Base-by-base conservation (phyloP, 2,888 invertebrate species). In the Parapristionchus giblindavisi region DNA sequence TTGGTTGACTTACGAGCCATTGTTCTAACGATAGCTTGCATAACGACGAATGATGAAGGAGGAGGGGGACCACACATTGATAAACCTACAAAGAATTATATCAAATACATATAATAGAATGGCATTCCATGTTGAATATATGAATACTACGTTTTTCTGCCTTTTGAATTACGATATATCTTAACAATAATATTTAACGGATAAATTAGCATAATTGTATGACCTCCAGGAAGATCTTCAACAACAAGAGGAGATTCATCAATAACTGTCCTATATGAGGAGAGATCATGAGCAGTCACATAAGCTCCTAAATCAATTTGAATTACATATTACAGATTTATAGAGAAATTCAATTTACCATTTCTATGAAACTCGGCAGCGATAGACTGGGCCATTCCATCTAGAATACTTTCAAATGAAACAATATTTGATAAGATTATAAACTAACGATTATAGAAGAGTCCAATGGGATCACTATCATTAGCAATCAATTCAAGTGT, bases 1-100 rank as follows among this genome's bases (percentile, higher is more conserved):
- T 38, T 36, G 38, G 34, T 91, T 81, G 90, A 90, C 60, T 89
- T 77, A 4, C 90, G 91, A 74, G 90, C 89, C 71, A 97, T 90
- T 61, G 95, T 92, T 86, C 93, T 93, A 80, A 97, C 90, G 72
- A 95, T 93, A 85, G 94, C 93, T 0, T 92, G 92, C 1, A 97
- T 90, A 52, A 96, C 90, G 0, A 92, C 90, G 0, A 97, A 96
- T 32, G 94, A 93, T 78, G 94, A 94, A 0, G 96, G 95, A 0
- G 94, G 93, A 0, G 94, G 94, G 0, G 93, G 92, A 0, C 93
- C 92, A 89, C 93, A 93, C 63, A 97, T 90, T 0, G 91, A 92
- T 81, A 93, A 91, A 1, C 91, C 91, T 17, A 76, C 82, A 6
- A 63, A 52, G n/a, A 8, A 24, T 29, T 71, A 29, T 58, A n/a